phyloP scores from a whole-genome alignment of 1,140 invertebrate genomes.

The Pogonomyrmex barbatus region DNA sequence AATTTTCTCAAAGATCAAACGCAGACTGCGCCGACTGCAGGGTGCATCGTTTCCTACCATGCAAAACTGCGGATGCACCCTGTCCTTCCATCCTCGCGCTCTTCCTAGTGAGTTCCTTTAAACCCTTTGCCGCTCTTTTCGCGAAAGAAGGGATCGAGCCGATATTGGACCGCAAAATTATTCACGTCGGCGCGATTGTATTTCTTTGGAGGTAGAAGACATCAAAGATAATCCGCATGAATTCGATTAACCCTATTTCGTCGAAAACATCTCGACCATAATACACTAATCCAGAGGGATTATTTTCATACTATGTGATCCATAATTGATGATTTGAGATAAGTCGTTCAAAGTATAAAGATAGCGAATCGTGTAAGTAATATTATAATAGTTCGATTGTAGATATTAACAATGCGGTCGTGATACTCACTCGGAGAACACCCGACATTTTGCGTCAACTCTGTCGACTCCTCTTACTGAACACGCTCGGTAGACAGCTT shows the following conservation, averaged over 20 bases:
- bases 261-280: constrained; percentile 4
- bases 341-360: not conserved
- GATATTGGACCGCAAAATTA: constrained; percentile 68
- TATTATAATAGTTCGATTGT: constrained; percentile 1
- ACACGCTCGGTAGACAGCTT: constrained; percentile 56
- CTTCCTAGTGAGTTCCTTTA: constrained; percentile 43
- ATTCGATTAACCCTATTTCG: constrained; percentile 66
- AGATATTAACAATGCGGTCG: constrained; percentile 24
- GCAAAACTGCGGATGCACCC: constrained; percentile 46
- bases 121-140: constrained; percentile 54
- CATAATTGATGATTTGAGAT: not conserved
- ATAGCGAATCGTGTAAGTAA: not conserved
- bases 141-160: constrained; percentile 54
- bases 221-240: constrained; percentile 63
- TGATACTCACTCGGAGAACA: constrained; percentile 23
- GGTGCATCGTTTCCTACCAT: constrained; percentile 39
- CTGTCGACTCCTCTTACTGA: constrained; percentile 65
- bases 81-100: constrained; percentile 34
- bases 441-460: constrained; percentile 65
- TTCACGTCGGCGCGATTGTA: constrained; percentile 60
- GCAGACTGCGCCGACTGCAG: constrained; percentile 1
- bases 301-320: not conserved
- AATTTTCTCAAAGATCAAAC: constrained; percentile 58
- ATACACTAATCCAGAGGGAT: constrained; percentile 1
- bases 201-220: constrained; percentile 60